phyloP scores from a whole-genome alignment of 2,888 invertebrate genomes.

The Palloptera scutellata region DNA sequence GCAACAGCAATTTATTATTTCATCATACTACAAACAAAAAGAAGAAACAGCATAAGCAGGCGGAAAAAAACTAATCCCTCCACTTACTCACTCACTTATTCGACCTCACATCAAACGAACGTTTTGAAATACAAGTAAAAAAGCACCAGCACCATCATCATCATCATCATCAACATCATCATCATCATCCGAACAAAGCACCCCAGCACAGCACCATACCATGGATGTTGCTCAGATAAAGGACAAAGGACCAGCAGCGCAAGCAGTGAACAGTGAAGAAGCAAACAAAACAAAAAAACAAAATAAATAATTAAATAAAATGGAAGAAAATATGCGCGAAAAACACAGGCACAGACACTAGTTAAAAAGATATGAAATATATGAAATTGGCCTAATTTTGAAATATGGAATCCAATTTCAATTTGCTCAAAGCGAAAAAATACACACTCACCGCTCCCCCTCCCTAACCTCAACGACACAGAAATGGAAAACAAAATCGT shows the following conservation, averaged over 20 bases:
- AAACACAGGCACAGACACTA: not conserved
- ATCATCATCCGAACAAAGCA: too few relatives aligned
- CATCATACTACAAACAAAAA: not conserved
- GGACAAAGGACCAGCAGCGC: not conserved
- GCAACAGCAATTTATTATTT: conserved; percentile 22
- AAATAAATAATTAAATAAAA: not conserved
- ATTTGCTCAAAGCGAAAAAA: conserved; percentile 23
- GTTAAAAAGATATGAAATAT: conserved; percentile 22
- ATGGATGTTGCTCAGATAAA: not conserved
- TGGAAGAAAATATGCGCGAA: not conserved
- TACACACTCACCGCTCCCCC: not conserved
- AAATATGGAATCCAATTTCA: conserved; percentile 33
- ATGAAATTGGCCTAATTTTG: conserved; percentile 34
- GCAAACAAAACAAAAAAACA: not conserved
- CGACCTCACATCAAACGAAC: too few relatives aligned
- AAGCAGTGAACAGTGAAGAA: not conserved
- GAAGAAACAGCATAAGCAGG: not conserved
- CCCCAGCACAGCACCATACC: not conserved
- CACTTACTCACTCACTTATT: too few relatives aligned
- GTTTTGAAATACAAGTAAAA: too few relatives aligned
- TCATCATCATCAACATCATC: too few relatives aligned
- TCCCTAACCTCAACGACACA: too few relatives aligned
- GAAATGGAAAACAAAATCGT: too few relatives aligned
- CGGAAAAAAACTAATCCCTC: not conserved
- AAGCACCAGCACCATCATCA: too few relatives aligned